These are phyloP conservation scores for Danio kyathit DNA, from an alignment of 2,797 vertebrate species.

Conservation along the genomic window DNA sequence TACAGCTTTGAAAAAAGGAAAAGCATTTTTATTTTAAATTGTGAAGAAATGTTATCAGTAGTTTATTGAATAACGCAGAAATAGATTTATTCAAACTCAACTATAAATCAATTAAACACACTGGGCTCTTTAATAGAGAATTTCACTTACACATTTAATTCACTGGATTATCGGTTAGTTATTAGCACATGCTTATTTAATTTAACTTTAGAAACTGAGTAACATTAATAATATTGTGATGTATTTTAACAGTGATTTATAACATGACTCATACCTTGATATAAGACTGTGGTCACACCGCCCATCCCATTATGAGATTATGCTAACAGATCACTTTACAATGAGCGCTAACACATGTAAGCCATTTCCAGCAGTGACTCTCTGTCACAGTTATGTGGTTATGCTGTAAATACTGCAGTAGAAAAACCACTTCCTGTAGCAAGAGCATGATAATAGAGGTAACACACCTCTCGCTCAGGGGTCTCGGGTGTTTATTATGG, in stretches of 20 bases:
- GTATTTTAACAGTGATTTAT: neutral
- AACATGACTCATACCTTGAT: neutral
- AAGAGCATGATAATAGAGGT: conserved; percentile 17
- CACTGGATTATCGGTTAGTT: neutral
- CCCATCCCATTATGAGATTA: neutral
- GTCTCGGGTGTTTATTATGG: conserved; percentile 12
- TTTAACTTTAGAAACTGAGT: neutral
- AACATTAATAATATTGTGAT: neutral
- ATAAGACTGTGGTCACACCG: neutral
- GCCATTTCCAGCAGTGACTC: neutral
- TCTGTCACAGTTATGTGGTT: conserved; percentile 9
- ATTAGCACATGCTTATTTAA: neutral
- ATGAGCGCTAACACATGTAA: neutral
- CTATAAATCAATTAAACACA: no score
- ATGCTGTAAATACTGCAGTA: conserved; percentile 37
- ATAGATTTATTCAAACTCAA: no score
- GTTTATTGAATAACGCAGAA: no score
- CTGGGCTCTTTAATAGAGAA: no score
- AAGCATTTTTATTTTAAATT: no score
- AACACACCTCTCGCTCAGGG: conserved; percentile 11
- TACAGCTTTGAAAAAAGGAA: no score
- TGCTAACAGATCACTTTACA: conserved; percentile 5
- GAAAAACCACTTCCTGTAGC: conserved; percentile 39
- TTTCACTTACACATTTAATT: neutral
- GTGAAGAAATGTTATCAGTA: no score